phyloP scores from a whole-genome alignment of 2,797 vertebrate species.

The Acridotheres tristis region DNA sequence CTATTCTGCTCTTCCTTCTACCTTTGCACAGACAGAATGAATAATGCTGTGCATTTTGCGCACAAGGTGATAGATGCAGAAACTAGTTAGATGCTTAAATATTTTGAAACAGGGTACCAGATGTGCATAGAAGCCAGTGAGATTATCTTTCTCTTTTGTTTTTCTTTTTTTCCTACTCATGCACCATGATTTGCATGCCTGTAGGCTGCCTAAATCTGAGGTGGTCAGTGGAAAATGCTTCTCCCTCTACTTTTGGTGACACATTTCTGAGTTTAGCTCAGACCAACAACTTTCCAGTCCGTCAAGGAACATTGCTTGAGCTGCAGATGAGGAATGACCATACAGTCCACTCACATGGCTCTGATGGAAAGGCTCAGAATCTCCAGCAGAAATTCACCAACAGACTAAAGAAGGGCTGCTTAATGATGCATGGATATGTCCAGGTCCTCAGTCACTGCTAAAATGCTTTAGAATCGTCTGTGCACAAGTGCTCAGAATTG shows the following conservation, averaged over 20 bases:
- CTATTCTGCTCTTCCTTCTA: background rate
- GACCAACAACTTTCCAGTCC: background rate
- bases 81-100: background rate
- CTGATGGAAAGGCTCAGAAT: background rate
- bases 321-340: fast-evolving
- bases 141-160: background rate
- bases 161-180: background rate
- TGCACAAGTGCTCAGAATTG: background rate
- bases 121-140: background rate
- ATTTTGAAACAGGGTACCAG: background rate
- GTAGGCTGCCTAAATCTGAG: background rate
- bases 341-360: background rate
- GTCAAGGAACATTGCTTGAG: background rate
- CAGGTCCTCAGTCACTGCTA: background rate
- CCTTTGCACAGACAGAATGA: background rate
- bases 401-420: background rate
- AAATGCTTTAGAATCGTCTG: background rate
- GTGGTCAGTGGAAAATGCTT: background rate
- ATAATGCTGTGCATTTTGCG: background rate
- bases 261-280: background rate
- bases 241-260: background rate
- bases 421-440: background rate
- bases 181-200: background rate
- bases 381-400: background rate
- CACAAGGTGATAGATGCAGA: background rate